Evolutionary conservation across 30 jellyfish, hydroid and myxozoan species (phyloP), one percentile per base, ranked within the genome.

Genomic region (Chrysaora quinquecirrha): DNA sequence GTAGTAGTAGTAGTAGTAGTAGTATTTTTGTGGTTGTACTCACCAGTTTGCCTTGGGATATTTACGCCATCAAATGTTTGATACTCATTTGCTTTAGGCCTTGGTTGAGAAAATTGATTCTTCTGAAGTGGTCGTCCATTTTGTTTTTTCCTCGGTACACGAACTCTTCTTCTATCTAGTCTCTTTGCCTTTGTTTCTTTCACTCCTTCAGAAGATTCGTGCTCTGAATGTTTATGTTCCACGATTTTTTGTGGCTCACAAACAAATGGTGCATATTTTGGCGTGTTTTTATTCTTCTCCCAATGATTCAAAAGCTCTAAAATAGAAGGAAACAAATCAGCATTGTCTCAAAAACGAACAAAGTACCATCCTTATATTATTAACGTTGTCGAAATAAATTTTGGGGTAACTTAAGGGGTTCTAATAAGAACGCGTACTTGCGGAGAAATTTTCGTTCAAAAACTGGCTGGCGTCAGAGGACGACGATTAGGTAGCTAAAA

Each of bases 31-130:
- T 43, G 16, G 58, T 9, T 16, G 9, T 6, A 6, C 9, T 16
- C 9, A 90, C 97, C 97, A 52, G 96, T 76, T 52, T 81, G 71
- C 24, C 80, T 76, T 66, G 97, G 97, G 48, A 90, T 71, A 1
- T 95, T 90, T 25, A 78, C 79, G 16, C 97, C 97, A 83, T 90
- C 97, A 43, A 43, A 64, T 2, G 97, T 64, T 35, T 90, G 97
- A 69, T 90, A 90, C 24, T 90, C 97, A 31, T 75, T 78, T 6
- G 97, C 93, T 0, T 61, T 38, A 0, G 97, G 97, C 83, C 83
- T 80, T 3, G 90, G 90, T 33, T 66, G 67, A 14, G 34, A 47
- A 12, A 30, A 24, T 46, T 67, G 25, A 27, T 80, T 48, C 22
- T n/a, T 31, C 29, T 3, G 12, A 10, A 19, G 27, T 4, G 29